phyloP scores from a whole-genome alignment of 2,888 invertebrate species.

The Desoria tigrina region DNA sequence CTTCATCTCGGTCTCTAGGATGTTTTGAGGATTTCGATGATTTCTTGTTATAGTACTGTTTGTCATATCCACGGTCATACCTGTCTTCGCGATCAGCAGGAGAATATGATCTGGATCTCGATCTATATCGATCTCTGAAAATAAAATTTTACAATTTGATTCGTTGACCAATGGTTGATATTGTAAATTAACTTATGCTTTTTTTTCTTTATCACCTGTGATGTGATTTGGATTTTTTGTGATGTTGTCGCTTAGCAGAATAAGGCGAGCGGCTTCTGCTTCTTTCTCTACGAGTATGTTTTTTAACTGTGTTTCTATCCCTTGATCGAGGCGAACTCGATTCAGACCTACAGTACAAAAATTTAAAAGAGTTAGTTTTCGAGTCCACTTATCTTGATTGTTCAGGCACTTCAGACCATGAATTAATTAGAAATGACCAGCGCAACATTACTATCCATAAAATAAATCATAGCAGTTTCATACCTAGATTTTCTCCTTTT shows the following conservation, averaged over 20 bases:
- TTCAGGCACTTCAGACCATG: too few species aligned
- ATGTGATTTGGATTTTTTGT: constrained; percentile 31
- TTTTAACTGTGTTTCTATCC: constrained; percentile 39
- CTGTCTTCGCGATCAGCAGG: constrained; percentile 16
- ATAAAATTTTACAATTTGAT: not conserved
- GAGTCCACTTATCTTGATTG: too few species aligned
- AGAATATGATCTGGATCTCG: constrained; percentile 56
- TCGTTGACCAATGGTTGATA: too few species aligned
- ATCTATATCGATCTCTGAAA: constrained; percentile 56
- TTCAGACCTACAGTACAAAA: constrained; percentile 39
- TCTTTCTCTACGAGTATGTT: constrained; percentile 35
- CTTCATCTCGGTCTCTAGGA: constrained; percentile 54
- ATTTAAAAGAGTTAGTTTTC: constrained; percentile 25
- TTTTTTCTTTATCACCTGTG: constrained; percentile 18
- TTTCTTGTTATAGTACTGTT: constrained; percentile 18
- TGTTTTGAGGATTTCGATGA: constrained; percentile 46
- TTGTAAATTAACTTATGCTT: too few species aligned
- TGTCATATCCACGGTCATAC: constrained; percentile 18
- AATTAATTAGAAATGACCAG: too few species aligned
- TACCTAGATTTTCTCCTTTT: constrained; percentile 56
- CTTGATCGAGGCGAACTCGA: constrained; percentile 54
- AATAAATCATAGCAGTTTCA: constrained; percentile 9
- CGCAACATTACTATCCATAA: not conserved
- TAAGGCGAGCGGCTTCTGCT: constrained; percentile 28
- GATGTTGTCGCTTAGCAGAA: constrained; percentile 5